Evolutionary conservation across 2,888 invertebrate species (phyloP), one percentile per base, ranked within the genome.

Genomic region (Sussaba pulchella): DNA sequence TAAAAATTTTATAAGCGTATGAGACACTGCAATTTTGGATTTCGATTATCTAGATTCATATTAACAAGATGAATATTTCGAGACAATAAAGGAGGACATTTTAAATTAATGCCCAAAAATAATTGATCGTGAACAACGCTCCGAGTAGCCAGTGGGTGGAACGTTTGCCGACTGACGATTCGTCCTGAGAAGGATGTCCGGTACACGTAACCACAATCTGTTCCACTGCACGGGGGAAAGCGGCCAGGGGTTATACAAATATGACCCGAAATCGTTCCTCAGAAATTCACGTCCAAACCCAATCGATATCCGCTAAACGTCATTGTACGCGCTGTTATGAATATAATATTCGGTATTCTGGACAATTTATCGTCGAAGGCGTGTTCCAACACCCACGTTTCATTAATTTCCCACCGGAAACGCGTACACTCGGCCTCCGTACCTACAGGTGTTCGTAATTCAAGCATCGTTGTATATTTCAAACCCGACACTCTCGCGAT

Each of bases 271-370:
- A 50, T 66, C 8, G 17, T 54, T 17, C 5, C 10, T 14, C 41
- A 43, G 54, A 70, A 70, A 57, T 70, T 57, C 43, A 57, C 43
- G 43, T 14, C 19, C 26, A 57, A 17, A 10, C 17, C 54, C 45
- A 57, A 70, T 70, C 70, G 70, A 70, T 70, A 70, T 31, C 26
- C 43, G n/a, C 36, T 57, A 57, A 70, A 70, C 43, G 57, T 70
- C 47, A 17, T 52, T 41, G 31, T 31, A 31, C 10, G 9, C 9
- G n/a, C 31, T 41, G 21, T 24, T 41, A 17, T 41, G 52, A 39
- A 69, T 24, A 43, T n/a, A n/a, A 10, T 54, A 31, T 26, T 31
- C 8, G 8, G 8, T 12, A n/a, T 52, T 4, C n/a, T 12, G 2
- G 36, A 67, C n/a, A 39, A 21, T 52, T 67, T 67, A 41, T 39